Evolutionary conservation across 1,140 invertebrate species (phyloP).

Genomic region (Calliopsis andreniformis): DNA sequence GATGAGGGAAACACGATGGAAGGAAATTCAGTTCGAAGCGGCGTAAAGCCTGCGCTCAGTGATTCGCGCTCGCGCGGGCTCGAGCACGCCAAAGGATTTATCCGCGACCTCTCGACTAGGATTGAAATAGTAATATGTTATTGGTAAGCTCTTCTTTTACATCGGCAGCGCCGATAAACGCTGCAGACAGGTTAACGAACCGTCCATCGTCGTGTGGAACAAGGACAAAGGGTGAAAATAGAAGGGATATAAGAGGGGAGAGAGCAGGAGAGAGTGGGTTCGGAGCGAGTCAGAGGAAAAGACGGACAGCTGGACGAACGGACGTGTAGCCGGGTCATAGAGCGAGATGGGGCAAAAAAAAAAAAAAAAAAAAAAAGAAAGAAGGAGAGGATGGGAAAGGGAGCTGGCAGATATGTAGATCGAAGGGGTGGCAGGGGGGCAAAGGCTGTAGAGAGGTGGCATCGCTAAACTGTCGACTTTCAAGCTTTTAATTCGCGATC

Average conservation of each 20-base stretch:
- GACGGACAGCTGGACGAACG: conserved; percentile 24
- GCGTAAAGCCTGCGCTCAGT: not conserved
- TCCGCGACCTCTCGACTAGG: conserved; percentile 64
- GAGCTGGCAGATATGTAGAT: conserved; percentile 38
- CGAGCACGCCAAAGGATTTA: conserved; percentile 61
- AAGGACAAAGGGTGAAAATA: conserved; percentile 31
- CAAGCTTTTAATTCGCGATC: conserved; percentile 80
- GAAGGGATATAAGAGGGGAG: conserved; percentile 17
- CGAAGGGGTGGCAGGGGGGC: conserved; percentile 10
- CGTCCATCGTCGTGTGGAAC: conserved; percentile 58
- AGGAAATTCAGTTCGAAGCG: conserved; percentile 37
- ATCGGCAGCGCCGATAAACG: conserved; percentile 76
- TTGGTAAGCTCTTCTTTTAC: conserved; percentile 72
- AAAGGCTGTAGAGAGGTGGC: conserved; percentile 61
- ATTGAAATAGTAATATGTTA: conserved; percentile 80
- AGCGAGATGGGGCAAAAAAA: not conserved
- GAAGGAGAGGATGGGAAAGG: conserved; percentile 17
- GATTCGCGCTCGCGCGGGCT: conserved; percentile 25
- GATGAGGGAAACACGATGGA: not conserved
- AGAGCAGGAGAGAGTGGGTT: conserved; percentile 5
- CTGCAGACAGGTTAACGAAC: conserved; percentile 80
- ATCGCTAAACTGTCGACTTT: conserved; percentile 75
- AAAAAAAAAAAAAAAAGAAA: conserved; percentile 26
- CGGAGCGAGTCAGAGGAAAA: conserved; percentile 24
- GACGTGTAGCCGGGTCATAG: too few relatives aligned